phyloP scores from a whole-genome alignment of 2,888 invertebrate genomes.

The Bimastos eiseni region DNA sequence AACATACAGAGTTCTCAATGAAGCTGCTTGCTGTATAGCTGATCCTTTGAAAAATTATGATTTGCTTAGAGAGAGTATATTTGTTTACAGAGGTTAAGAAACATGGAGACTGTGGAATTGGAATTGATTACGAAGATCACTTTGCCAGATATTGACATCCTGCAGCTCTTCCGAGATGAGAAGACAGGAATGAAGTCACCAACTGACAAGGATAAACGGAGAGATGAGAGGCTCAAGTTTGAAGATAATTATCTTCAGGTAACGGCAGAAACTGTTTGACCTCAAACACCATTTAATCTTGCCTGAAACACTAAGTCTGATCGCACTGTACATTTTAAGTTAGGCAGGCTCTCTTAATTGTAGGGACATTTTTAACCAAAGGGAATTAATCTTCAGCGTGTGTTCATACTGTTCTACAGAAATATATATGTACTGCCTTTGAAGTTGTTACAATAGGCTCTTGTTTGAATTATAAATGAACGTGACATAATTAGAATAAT shows the following conservation, averaged over 20 bases:
- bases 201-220: slow-evolving; percentile 54
- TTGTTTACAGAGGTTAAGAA: slow-evolving; percentile 79
- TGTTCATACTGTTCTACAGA: not conserved
- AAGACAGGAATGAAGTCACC: slow-evolving; percentile 55
- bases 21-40: not conserved
- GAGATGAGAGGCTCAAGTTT: slow-evolving; percentile 76
- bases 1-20: not conserved
- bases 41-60: not conserved
- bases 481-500: not conserved
- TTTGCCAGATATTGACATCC: slow-evolving; percentile 76
- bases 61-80: not conserved
- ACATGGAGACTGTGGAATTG: slow-evolving; percentile 88
- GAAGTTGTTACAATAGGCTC: not conserved
- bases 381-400: not conserved
- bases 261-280: not conserved
- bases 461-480: not conserved
- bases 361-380: not conserved
- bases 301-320: not conserved
- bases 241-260: slow-evolving; percentile 91
- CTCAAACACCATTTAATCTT: not conserved
- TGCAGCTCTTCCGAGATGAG: slow-evolving; percentile 64
- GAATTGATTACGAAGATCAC: slow-evolving; percentile 79
- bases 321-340: too few relatives aligned
- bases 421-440: not conserved
- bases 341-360: too few relatives aligned